A percentile compares a stretch with the other conserved stretches of the same genome.
Conservation (phyloP, 2,888 invertebrate species). For the Hirtodrosophila trivittata region DNA sequence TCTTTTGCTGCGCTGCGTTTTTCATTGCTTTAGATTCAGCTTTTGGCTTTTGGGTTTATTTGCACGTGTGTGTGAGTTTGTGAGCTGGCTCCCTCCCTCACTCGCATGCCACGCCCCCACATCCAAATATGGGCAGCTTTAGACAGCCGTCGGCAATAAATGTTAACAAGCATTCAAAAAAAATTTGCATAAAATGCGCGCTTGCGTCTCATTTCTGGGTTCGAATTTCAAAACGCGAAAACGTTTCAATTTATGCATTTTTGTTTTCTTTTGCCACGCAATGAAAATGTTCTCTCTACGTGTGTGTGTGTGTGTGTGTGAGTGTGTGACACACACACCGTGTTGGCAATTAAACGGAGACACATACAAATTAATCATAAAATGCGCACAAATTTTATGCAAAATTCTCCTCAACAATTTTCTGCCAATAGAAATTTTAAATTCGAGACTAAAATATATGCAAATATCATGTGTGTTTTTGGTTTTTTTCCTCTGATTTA, state of each 20-base stretch:
- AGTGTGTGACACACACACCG: too few relatives aligned
- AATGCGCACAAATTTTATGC: slow-evolving; percentile 43
- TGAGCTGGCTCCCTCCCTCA: neutral
- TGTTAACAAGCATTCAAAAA: slow-evolving; percentile 68
- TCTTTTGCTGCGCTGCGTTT: slow-evolving; percentile 48
- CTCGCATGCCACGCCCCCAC: slow-evolving; percentile 19
- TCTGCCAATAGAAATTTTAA: slow-evolving; percentile 24
- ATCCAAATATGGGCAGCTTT: slow-evolving; percentile 4
- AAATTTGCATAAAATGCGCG: slow-evolving; percentile 70
- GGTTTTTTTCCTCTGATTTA: slow-evolving; percentile 50
- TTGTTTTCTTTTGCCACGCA: slow-evolving; percentile 28
- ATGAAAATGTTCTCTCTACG: slow-evolving; percentile 8
- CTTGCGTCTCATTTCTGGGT: slow-evolving; percentile 41
- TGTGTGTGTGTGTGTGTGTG: slow-evolving; percentile 9
- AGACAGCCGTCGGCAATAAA: slow-evolving; percentile 62
- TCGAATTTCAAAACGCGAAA: slow-evolving; percentile 47
- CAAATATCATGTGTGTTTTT: slow-evolving; percentile 9
- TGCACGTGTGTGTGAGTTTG: slow-evolving; percentile 31
- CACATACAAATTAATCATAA: slow-evolving; percentile 61
- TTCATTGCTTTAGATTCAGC: slow-evolving; percentile 6
- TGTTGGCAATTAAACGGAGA: slow-evolving; percentile 61
- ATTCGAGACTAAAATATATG: slow-evolving; percentile 7
- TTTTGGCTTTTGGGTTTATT: slow-evolving; percentile 25
- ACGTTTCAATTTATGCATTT: slow-evolving; percentile 54
- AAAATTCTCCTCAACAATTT: slow-evolving; percentile 29